These are phyloP conservation scores for Andricus quercusramuli DNA, from an alignment of 2,888 invertebrate species.

Conservation along the genomic window DNA sequence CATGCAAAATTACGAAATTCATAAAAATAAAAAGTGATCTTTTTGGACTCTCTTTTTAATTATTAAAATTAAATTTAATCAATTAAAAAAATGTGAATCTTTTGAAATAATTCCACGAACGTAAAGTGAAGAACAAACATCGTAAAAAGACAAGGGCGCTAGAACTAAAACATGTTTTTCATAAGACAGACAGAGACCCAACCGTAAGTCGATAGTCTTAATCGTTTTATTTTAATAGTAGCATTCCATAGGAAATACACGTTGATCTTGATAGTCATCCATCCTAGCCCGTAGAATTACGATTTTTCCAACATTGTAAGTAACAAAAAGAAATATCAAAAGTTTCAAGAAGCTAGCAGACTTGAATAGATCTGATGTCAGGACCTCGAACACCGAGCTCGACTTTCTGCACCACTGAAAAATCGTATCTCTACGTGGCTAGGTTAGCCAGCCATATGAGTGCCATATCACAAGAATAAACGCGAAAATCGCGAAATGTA, in stretches of 20 bases:
- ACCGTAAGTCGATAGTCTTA: conserved; percentile 44
- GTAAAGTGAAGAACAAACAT: neutral
- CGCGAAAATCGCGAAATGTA: conserved; percentile 48
- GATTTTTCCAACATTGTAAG: conserved; percentile 46
- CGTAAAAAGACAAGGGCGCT: neutral
- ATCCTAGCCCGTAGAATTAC: conserved; percentile 64
- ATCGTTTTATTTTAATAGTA: conserved; percentile 68
- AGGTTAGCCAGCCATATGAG: conserved; percentile 76
- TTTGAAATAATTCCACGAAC: neutral
- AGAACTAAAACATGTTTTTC: conserved; percentile 28
- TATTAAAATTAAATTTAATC: neutral
- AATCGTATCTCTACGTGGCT: conserved; percentile 60
- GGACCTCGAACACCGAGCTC: conserved; percentile 48
- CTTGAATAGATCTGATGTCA: conserved; percentile 30
- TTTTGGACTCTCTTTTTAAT: neutral
- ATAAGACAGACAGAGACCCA: conserved; percentile 24
- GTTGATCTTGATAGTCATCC: conserved; percentile 69
- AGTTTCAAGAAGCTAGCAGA: neutral
- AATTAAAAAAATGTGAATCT: neutral
- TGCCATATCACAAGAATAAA: conserved; percentile 73
- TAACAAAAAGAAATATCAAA: neutral
- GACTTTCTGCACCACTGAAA: conserved; percentile 47
- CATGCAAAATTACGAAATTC: too few species aligned
- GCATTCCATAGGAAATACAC: conserved; percentile 72
- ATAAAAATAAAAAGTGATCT: too few species aligned